A percentile compares a stretch with the other conserved stretches of the same genome.
phyloP scores from a whole-genome alignment of 1,140 invertebrate genomes.

The Helicoverpa zea region DNA sequence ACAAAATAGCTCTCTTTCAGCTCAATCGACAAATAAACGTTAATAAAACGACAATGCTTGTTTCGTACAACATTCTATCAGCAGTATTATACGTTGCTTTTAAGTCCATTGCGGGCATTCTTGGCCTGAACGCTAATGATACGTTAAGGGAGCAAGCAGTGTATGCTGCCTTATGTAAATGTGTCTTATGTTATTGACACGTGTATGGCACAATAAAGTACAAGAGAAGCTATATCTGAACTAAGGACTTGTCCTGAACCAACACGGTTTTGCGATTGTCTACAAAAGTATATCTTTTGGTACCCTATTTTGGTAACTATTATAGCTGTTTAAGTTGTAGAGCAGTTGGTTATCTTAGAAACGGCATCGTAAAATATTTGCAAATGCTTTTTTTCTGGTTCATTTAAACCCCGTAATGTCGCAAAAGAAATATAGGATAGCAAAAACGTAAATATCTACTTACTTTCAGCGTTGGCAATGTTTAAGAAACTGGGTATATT shows the following conservation, averaged over 20 bases:
- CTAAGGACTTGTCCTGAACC: slow-evolving; percentile 27
- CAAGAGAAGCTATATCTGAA: slow-evolving; percentile 6
- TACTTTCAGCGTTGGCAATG: too few species aligned
- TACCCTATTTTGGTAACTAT: background rate
- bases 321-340: background rate
- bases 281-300: too few species aligned
- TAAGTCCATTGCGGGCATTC: background rate
- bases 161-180: background rate
- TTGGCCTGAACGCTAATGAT: background rate
- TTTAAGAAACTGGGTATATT: too few species aligned
- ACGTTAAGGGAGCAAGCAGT: background rate
- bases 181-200: background rate
- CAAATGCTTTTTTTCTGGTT: too few species aligned
- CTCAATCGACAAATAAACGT: slow-evolving; percentile 1
- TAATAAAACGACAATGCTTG: background rate
- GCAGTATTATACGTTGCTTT: background rate
- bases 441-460: too few species aligned
- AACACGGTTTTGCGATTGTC: background rate
- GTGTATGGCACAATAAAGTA: background rate
- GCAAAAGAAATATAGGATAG: too few species aligned
- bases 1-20: slow-evolving; percentile 2
- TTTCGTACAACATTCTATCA: background rate
- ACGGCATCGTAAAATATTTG: too few species aligned
- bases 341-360: too few species aligned
- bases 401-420: too few species aligned